These are phyloP conservation scores for Alligator sinensis DNA, from an alignment of 2,113 vertebrate genomes.

Conservation along the genomic window DNA sequence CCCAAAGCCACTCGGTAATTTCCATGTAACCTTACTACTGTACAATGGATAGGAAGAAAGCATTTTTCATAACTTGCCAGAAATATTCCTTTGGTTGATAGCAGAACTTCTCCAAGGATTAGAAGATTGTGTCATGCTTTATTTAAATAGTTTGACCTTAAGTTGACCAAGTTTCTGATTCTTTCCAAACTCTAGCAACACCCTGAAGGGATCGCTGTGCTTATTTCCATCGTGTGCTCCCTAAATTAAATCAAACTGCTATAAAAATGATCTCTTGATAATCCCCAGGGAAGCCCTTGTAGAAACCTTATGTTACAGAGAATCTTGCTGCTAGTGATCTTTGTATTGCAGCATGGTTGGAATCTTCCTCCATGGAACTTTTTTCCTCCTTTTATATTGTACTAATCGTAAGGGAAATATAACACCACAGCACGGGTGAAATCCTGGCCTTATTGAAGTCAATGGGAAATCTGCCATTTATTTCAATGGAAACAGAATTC, in stretches of 20 bases:
- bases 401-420: conserved; percentile 36
- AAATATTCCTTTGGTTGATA: background rate
- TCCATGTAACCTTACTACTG: background rate
- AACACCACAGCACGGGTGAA: background rate
- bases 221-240: conserved; percentile 42
- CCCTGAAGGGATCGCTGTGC: conserved; percentile 7
- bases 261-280: background rate
- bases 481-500: background rate
- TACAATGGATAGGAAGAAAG: background rate
- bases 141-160: conserved; percentile 12
- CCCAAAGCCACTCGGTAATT: background rate
- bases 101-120: conserved; percentile 28
- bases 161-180: conserved; percentile 4
- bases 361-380: conserved; percentile 12
- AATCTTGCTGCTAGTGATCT: conserved; percentile 39
- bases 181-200: conserved; percentile 6
- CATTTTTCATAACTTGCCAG: background rate
- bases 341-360: background rate
- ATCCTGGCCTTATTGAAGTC: background rate
- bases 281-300: conserved; percentile 6
- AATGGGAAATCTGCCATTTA: rapidly evolving
- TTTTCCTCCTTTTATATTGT: background rate
- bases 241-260: conserved; percentile 15
- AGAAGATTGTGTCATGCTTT: background rate
- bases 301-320: conserved; percentile 30